Evolutionary conservation across 2,797 vertebrate genomes (phyloP).

Genomic region (Loriculus beryllinus): DNA sequence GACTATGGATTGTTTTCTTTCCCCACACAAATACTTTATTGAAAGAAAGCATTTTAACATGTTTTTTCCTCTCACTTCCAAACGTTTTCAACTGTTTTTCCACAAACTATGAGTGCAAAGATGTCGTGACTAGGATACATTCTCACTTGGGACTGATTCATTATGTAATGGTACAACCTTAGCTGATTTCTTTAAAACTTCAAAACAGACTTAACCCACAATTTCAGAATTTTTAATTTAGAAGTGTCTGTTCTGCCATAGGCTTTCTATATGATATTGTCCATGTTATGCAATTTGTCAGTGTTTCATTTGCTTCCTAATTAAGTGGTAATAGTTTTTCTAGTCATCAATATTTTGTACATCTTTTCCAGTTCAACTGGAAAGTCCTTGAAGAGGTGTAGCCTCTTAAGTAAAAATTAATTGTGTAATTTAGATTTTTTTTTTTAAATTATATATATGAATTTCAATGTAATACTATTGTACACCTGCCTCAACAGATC

Average conservation of each 20-base stretch:
- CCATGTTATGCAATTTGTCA: neutral
- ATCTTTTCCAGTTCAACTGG: neutral
- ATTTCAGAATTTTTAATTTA: neutral
- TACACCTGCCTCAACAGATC: neutral
- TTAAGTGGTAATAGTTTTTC: neutral
- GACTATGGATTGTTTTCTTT: neutral
- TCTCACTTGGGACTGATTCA: neutral
- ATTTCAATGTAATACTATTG: neutral
- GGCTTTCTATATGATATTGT: neutral
- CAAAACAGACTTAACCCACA: neutral
- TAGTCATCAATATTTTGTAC: neutral
- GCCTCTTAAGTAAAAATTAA: neutral
- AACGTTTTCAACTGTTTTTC: neutral
- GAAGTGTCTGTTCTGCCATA: neutral
- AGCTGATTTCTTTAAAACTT: neutral
- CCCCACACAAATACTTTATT: neutral
- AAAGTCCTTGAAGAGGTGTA: neutral
- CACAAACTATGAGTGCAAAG: neutral
- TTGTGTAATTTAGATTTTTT: neutral
- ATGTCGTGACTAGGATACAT: neutral
- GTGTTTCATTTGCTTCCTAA: neutral
- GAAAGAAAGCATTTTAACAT: constrained; percentile 60
- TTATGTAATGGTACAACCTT: neutral
- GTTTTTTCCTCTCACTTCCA: neutral
- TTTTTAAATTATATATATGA: neutral